Conservation (phyloP, 1,140 invertebrate genomes). For the Amphibalanus amphitrite region DNA sequence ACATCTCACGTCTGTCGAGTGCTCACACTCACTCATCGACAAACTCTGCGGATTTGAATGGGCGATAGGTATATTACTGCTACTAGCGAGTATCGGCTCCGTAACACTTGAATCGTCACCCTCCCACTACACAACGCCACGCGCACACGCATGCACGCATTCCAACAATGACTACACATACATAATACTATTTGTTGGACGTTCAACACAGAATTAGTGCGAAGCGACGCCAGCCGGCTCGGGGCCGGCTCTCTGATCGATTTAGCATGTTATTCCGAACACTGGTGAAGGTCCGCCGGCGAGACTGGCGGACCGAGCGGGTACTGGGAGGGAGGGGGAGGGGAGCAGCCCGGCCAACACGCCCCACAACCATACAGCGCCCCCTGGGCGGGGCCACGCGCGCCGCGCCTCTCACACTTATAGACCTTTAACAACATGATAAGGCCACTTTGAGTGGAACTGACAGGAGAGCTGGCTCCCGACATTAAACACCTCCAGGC, state of each 20-base stretch:
- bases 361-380: too few relatives aligned
- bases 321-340: background rate
- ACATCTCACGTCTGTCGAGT: too few relatives aligned
- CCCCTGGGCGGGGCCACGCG: too few relatives aligned
- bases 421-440: background rate
- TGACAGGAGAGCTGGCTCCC: background rate
- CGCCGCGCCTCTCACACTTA: background rate
- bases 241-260: background rate
- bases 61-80: too few relatives aligned
- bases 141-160: too few relatives aligned
- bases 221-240: background rate
- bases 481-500: background rate
- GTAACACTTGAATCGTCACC: too few relatives aligned
- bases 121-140: too few relatives aligned
- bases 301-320: background rate
- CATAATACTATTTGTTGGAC: constrained; percentile 1
- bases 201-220: background rate
- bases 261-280: background rate
- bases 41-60: too few relatives aligned
- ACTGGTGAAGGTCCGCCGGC: background rate
- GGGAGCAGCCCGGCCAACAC: background rate
- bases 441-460: constrained; percentile 5
- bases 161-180: background rate
- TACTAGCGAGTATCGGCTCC: too few relatives aligned
- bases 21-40: too few relatives aligned